phyloP scores from a whole-genome alignment of 1,140 invertebrate genomes.

The Calephelis virginiensis region DNA sequence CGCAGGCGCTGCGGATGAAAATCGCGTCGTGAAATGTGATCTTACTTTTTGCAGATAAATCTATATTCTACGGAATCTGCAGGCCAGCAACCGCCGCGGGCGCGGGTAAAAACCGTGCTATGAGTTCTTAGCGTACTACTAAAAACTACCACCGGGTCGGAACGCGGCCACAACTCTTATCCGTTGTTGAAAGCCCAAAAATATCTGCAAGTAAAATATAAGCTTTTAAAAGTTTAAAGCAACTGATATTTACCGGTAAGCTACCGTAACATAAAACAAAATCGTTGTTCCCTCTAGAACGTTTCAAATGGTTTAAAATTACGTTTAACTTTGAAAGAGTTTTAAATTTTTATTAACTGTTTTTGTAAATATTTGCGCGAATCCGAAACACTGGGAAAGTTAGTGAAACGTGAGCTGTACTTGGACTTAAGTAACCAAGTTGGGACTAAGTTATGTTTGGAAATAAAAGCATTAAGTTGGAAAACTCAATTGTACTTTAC shows the following conservation, averaged over 20 bases:
- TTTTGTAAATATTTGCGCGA: constrained; percentile 16
- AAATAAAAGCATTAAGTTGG: constrained; percentile 18
- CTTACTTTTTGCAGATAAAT: too few species aligned
- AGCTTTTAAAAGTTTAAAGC: too few species aligned
- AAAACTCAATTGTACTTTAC: constrained; percentile 14
- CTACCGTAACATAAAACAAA: background rate
- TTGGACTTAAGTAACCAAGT: constrained; percentile 17
- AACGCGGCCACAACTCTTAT: too few species aligned
- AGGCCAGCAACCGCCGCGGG: too few species aligned
- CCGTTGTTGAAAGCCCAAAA: background rate
- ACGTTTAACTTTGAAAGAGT: constrained; percentile 10
- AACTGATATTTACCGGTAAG: background rate
- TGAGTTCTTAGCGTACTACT: too few species aligned
- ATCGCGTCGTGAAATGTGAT: too few species aligned
- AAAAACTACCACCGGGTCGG: too few species aligned
- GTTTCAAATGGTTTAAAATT: constrained; percentile 6
- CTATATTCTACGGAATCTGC: too few species aligned
- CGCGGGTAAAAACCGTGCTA: too few species aligned
- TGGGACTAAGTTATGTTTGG: constrained; percentile 15
- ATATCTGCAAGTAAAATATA: background rate
- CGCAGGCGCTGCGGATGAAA: too few species aligned
- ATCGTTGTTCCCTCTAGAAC: background rate
- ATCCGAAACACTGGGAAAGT: constrained; percentile 10
- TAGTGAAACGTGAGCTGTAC: constrained; percentile 9
- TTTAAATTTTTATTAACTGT: constrained; percentile 17